These are phyloP conservation scores for Lordiphosa clarofinis DNA, from an alignment of 1,140 invertebrate species.

Conservation along the genomic window DNA sequence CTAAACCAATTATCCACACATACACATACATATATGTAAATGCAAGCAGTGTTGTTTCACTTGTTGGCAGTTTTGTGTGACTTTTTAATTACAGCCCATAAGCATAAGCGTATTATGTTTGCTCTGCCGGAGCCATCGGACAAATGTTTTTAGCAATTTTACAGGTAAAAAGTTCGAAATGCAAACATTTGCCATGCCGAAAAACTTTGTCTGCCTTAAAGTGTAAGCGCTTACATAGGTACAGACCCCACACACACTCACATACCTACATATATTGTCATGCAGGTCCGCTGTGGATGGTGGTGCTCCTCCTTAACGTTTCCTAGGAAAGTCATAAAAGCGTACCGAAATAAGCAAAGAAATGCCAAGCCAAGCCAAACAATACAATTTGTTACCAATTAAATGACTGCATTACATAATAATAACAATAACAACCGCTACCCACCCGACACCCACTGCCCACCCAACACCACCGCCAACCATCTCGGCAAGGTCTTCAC, in stretches of 20 bases:
- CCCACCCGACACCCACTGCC: too few relatives aligned
- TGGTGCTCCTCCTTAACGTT: constrained; percentile 18
- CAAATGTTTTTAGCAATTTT: constrained; percentile 9
- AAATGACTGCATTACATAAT: constrained; percentile 77
- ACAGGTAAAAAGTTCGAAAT: constrained; percentile 22
- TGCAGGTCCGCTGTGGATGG: too few relatives aligned
- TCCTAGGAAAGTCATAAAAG: constrained; percentile 68
- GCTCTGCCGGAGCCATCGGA: constrained; percentile 2
- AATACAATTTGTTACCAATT: constrained; percentile 77
- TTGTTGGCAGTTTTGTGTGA: constrained; percentile 25
- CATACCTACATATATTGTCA: too few relatives aligned
- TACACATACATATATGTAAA: constrained; percentile 15
- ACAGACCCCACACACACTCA: too few relatives aligned
- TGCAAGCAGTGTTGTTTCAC: neutral
- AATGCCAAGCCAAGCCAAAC: constrained; percentile 55
- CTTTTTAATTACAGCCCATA: constrained; percentile 35
- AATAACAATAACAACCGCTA: constrained; percentile 52
- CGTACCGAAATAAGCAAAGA: constrained; percentile 52
- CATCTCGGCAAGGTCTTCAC: constrained; percentile 9
- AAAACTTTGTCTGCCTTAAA: too few relatives aligned
- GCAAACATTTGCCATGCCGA: constrained; percentile 7
- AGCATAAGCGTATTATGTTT: constrained; percentile 17
- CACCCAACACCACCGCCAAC: constrained; percentile 4
- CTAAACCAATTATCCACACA: constrained; percentile 27
- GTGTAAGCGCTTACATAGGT: too few relatives aligned